Evolutionary conservation across 2,113 vertebrate genomes (phyloP).

Genomic region (Micromys minutus): DNA sequence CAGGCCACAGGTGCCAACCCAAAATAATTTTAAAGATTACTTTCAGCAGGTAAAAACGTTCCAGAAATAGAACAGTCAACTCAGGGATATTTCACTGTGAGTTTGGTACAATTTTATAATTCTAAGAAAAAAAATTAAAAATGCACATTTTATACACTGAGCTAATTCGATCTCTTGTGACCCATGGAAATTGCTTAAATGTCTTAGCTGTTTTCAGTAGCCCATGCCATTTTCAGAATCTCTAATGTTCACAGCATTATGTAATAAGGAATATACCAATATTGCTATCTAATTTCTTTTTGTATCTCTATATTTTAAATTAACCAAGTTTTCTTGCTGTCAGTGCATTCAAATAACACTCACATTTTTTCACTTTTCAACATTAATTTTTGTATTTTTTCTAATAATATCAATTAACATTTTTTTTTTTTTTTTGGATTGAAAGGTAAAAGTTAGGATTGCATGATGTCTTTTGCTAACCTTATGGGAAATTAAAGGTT

Average conservation of each 20-base stretch:
- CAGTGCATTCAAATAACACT: background rate
- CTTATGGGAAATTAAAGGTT: background rate
- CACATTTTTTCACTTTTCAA: background rate
- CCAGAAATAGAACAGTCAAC: constrained; percentile 24
- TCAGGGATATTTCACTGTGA: constrained; percentile 36
- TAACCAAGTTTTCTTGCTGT: background rate
- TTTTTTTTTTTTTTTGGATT: background rate
- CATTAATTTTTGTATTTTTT: background rate
- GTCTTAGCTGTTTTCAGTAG: background rate
- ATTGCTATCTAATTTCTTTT: background rate
- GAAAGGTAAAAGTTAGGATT: background rate
- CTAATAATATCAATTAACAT: background rate
- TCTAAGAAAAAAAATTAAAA: constrained; percentile 14
- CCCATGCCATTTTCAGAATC: background rate
- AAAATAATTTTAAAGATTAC: constrained; percentile 63
- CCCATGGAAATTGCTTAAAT: background rate
- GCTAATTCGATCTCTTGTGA: background rate
- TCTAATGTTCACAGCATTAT: background rate
- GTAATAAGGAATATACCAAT: background rate
- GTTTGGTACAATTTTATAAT: constrained; percentile 27
- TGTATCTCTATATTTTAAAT: background rate
- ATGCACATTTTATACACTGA: background rate
- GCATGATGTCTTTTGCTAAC: background rate
- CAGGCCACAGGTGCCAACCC: constrained; percentile 31
- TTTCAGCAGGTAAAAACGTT: constrained; percentile 7